Conservation (phyloP, 37 sponge, comb jelly and placozoan species). For the Aphrocallistes beatrix region DNA sequence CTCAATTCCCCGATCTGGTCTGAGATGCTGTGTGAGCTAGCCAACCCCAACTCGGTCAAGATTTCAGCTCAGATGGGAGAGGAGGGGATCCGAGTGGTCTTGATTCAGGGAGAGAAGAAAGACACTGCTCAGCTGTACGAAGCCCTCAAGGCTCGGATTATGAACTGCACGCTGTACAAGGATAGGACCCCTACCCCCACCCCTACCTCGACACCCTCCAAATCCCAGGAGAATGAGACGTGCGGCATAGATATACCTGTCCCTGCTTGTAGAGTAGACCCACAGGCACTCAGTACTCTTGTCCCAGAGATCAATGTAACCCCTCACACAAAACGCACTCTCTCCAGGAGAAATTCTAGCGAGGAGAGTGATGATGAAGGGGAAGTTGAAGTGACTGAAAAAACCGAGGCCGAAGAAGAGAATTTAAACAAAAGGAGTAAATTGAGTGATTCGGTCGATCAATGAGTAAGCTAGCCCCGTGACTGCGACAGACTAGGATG, state of each 20-base stretch:
- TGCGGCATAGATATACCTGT: neutral
- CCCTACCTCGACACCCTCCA: neutral
- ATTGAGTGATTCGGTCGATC: neutral
- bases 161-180: neutral
- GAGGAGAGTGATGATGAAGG: neutral
- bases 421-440: neutral
- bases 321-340: neutral
- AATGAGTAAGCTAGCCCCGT: neutral
- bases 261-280: too few relatives aligned
- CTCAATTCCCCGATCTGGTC: neutral
- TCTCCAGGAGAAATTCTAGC: neutral
- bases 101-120: neutral
- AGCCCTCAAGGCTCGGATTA: neutral
- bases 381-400: neutral
- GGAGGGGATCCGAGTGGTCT: neutral
- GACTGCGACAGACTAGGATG: neutral
- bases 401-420: neutral
- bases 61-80: neutral
- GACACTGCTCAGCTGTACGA: neutral
- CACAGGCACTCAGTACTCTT: neutral
- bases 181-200: neutral
- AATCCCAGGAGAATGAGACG: neutral
- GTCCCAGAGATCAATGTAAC: neutral
- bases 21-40: neutral
- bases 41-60: conserved; percentile 13